Base-by-base conservation (phyloP, 2,113 vertebrate genomes). In the Phocoena phocoena region DNA sequence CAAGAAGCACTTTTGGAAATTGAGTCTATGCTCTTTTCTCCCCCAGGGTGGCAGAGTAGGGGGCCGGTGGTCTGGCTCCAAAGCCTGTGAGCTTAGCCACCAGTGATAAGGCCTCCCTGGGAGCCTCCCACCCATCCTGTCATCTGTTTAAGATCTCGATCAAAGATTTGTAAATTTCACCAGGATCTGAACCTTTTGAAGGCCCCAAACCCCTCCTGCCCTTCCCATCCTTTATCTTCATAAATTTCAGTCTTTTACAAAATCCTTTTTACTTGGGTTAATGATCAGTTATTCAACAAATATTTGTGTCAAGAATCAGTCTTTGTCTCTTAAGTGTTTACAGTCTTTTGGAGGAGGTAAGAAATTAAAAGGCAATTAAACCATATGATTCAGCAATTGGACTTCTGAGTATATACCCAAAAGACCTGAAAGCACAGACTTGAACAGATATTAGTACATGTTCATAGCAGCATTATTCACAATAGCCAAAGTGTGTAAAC, bases 211-310 rank as follows among this genome's bases (percentile, higher is more conserved):
- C n/a, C 6, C 60, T 71, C 38, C 31, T 58, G 7, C 17, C 15
- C 44, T 70, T 12, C 31, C 55, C 10, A 44, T 44, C 25, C 67
- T 84, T 95, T 77, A 67, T 81, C 67, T 91, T 79, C 25, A 60
- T 90, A 77, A 65, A 18, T 81, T 88, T 83, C 10, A 58, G 81
- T 70, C 70, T 93, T 53, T 76, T 53, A 18, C 2, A 73, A 79
- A 71, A 87, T 88, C 67, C 63, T 79, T 86, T 95, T 76, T 25
- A 21, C 44, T 53, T 4, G 44, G 47, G 55, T 92, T 88, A 95
- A 81, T 77, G 38, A 93, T 81, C 33, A 94, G 33, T 80, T 70
- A 60, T 41, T 81, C 55, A 95, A 88, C 38, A 96, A 89, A 82
- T 95, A 92, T 71, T 94, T 96, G 85, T 82, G 53, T 77, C 47